Base-by-base conservation (phyloP, 1,140 invertebrate species). In the Zaprionus tsacasi region DNA sequence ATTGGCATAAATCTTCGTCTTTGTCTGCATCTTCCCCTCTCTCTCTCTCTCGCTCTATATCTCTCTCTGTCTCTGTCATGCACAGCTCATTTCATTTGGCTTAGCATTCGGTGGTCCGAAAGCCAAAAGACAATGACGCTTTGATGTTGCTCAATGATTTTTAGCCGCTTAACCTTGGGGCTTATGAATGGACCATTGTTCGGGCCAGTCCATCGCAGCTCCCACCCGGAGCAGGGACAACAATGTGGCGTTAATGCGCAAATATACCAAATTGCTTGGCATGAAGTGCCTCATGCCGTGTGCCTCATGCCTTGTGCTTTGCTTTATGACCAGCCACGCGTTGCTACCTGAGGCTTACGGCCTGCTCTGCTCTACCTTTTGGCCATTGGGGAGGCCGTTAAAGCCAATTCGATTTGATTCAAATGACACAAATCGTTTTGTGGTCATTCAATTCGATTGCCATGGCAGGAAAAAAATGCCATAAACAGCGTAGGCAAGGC, bases 141-240 rank as follows among this genome's bases (percentile, higher is more conserved):
- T 88, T 87, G 80, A 87, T 88, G 83, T 82, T 82, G 85, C 70
- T 83, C 83, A 88, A 87, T 87, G 83, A 88, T 88, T 81, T 88
- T 89, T 83, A 89, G 85, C 81, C 74, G 77, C 71, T 89, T 89
- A 89, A 89, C 83, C 83, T 88, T 88, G 78, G 6, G 74, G 78
- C 83, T 83, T 80, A 87, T 88, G 85, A 87, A 87, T 88, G 85
- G 13, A 7, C 73, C 80, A 87, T 87, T 83, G 83, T 78, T 76
- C 69, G 40, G 13, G n/a, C 43, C 64, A 15, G 64, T 21, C 45
- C 27, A 13, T 43, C 13, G 33, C 30, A 25, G 10, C 25, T 10
- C 25, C n/a, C n/a, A 3, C 40, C 1, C 40, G 30, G 15, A 8
- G n/a, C 35, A 11, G 17, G 17, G 25, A 21, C 43, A 52, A 15